These are phyloP conservation scores for Tetragonula clypearis DNA, from an alignment of 1,140 invertebrate species.

Conservation along the genomic window DNA sequence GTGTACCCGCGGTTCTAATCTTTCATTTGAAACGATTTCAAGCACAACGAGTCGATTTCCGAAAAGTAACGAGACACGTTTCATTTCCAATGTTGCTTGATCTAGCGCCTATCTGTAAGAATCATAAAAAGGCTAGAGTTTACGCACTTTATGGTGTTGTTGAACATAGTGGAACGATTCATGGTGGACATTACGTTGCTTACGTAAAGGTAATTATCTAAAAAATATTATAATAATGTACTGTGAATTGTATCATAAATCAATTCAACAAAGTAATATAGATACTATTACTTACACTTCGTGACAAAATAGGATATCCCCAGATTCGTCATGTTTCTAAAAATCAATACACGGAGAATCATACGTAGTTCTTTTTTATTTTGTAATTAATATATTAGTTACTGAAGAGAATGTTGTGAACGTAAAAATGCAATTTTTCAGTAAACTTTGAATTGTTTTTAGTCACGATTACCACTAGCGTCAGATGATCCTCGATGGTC, in stretches of 20 bases:
- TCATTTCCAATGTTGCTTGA: conserved; percentile 94
- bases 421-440: neutral
- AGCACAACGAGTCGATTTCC: conserved; percentile 83
- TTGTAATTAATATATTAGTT: neutral
- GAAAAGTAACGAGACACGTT: conserved; percentile 93
- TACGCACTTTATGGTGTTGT: conserved; percentile 98
- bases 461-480: conserved; percentile 82
- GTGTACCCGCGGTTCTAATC: conserved; percentile 95
- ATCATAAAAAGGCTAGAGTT: conserved; percentile 86
- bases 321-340: too few species aligned
- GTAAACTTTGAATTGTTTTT: neutral
- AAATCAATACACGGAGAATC: too few species aligned
- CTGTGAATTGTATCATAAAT: neutral
- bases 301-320: too few species aligned
- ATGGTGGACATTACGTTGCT: conserved; percentile 97
- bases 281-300: too few species aligned
- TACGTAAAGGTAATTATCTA: conserved; percentile 89
- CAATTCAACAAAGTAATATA: conserved; percentile 2
- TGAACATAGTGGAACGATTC: conserved; percentile 94
- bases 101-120: conserved; percentile 94
- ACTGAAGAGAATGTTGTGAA: neutral
- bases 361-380: too few species aligned
- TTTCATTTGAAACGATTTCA: conserved; percentile 97
- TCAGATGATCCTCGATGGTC: conserved; percentile 85
- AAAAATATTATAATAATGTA: conserved; percentile 14